Evolutionary conservation across 2,797 vertebrate species (phyloP).

Genomic region (Cichlasoma orientale): DNA sequence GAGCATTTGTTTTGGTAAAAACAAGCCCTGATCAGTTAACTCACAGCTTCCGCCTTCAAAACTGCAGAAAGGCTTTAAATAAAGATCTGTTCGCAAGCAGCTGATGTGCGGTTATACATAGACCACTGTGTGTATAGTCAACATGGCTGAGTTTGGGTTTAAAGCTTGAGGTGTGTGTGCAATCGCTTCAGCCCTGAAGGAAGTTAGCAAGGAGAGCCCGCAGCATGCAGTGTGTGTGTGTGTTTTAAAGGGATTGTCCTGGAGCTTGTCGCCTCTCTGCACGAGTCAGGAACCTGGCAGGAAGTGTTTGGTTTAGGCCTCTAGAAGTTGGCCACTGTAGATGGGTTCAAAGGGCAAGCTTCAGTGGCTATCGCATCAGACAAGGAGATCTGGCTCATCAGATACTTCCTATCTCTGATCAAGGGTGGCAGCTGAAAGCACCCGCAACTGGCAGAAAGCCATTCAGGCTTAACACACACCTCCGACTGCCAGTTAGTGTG

Average conservation of each 20-base stretch:
- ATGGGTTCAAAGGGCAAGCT: constrained; percentile 55
- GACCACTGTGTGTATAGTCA: constrained; percentile 64
- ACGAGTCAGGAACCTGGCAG: constrained; percentile 26
- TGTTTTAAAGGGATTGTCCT: constrained; percentile 55
- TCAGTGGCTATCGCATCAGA: constrained; percentile 55
- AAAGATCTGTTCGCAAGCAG: constrained; percentile 73
- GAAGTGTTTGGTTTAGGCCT: constrained; percentile 24
- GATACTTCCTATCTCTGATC: constrained; percentile 70
- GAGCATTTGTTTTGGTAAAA: constrained; percentile 67
- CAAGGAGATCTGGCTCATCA: constrained; percentile 62
- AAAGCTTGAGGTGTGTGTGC: constrained; percentile 12
- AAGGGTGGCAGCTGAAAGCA: constrained; percentile 59
- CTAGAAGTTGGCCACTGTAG: constrained; percentile 28
- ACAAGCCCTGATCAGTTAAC: constrained; percentile 59
- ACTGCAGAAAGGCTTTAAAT: constrained; percentile 52
- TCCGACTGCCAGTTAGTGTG: constrained; percentile 18
- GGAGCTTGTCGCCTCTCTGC: constrained; percentile 15
- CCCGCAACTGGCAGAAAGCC: constrained; percentile 38
- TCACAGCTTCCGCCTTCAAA: constrained; percentile 43
- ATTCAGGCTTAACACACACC: constrained; percentile 21
- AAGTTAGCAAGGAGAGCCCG: not conserved
- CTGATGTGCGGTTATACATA: constrained; percentile 61
- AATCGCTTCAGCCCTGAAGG: constrained; percentile 5
- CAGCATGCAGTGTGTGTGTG: constrained; percentile 11
- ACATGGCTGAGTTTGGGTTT: constrained; percentile 60